These are phyloP conservation scores for Theretra japonica DNA, from an alignment of 2,888 invertebrate genomes.

Conservation along the genomic window DNA sequence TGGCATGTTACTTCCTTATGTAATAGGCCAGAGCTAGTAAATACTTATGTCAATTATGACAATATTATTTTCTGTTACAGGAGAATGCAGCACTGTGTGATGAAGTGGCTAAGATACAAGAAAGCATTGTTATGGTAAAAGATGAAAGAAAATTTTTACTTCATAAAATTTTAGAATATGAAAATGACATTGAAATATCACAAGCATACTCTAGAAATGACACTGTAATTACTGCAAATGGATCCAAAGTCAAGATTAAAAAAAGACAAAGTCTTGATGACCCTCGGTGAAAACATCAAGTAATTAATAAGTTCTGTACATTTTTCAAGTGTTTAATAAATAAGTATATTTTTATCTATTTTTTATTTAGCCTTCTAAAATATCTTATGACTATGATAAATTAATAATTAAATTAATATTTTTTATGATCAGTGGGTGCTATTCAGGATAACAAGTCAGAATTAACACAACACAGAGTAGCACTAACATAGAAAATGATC, in stretches of 20 bases:
- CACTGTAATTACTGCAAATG: conserved; percentile 55
- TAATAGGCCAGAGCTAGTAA: too few species aligned
- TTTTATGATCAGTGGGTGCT: too few species aligned
- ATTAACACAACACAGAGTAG: too few species aligned
- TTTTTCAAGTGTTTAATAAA: too few species aligned
- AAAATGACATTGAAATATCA: conserved; percentile 72
- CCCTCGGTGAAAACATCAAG: conserved; percentile 46
- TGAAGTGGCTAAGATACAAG: conserved; percentile 93
- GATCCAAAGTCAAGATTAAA: conserved; percentile 64
- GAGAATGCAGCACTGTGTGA: conserved; percentile 95
- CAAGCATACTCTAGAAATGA: conserved; percentile 58
- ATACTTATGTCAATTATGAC: too few species aligned
- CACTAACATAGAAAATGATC: too few species aligned
- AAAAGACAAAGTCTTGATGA: conserved; percentile 67
- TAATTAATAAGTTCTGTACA: background rate
- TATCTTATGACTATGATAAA: too few species aligned
- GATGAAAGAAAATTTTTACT: conserved; percentile 93
- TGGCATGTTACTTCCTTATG: too few species aligned
- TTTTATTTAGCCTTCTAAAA: too few species aligned
- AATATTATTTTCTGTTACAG: conserved; percentile 65
- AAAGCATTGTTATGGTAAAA: conserved; percentile 90
- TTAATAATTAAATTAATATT: too few species aligned
- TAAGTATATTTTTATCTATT: too few species aligned
- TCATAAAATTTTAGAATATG: conserved; percentile 89
- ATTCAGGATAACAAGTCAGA: too few species aligned